phyloP scores from a whole-genome alignment of 2,888 invertebrate species.

The Scaptodrosophila latifasciaeformis region DNA sequence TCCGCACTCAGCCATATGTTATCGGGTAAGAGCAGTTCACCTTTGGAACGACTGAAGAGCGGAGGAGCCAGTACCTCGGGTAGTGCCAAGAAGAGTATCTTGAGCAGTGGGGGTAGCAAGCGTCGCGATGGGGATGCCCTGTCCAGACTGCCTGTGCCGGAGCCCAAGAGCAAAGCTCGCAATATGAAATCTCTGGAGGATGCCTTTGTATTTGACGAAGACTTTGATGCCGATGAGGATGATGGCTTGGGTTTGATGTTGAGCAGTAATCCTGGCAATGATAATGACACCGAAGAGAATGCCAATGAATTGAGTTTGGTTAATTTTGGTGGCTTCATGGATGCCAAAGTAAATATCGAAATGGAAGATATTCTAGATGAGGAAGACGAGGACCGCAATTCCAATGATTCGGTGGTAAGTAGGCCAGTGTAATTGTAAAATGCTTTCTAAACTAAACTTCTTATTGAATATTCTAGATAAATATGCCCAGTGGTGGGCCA shows the following conservation, averaged over 20 bases:
- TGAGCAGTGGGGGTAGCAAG: slow-evolving; percentile 18
- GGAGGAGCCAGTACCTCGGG: slow-evolving; percentile 2
- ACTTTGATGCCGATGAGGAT: slow-evolving; percentile 35
- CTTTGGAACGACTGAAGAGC: background rate
- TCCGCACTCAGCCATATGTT: slow-evolving; percentile 37
- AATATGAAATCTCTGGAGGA: background rate
- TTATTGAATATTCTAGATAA: slow-evolving; percentile 8
- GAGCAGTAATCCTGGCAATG: slow-evolving; percentile 28
- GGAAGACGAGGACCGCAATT: slow-evolving; percentile 32
- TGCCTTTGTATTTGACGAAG: slow-evolving; percentile 26
- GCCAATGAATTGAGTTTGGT: slow-evolving; percentile 26
- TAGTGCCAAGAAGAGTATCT: slow-evolving; percentile 4
- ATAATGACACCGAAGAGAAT: slow-evolving; percentile 27
- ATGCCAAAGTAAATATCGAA: slow-evolving; percentile 33
- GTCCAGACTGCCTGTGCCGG: slow-evolving; percentile 22
- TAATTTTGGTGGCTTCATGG: slow-evolving; percentile 35
- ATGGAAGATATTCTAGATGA: slow-evolving; percentile 38
- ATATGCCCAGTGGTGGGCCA: slow-evolving; percentile 1
- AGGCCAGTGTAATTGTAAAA: no score
- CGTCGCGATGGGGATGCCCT: slow-evolving; percentile 28
- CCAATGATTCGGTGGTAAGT: slow-evolving; percentile 11
- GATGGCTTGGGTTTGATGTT: slow-evolving; percentile 24
- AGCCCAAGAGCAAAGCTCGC: slow-evolving; percentile 15
- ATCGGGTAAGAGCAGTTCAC: slow-evolving; percentile 9
- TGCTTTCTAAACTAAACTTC: background rate